A percentile compares a stretch with the other conserved stretches of the same genome.
Evolutionary conservation across 1,140 invertebrate genomes (phyloP).

Genomic region (Stratiolaelaps scimitus): DNA sequence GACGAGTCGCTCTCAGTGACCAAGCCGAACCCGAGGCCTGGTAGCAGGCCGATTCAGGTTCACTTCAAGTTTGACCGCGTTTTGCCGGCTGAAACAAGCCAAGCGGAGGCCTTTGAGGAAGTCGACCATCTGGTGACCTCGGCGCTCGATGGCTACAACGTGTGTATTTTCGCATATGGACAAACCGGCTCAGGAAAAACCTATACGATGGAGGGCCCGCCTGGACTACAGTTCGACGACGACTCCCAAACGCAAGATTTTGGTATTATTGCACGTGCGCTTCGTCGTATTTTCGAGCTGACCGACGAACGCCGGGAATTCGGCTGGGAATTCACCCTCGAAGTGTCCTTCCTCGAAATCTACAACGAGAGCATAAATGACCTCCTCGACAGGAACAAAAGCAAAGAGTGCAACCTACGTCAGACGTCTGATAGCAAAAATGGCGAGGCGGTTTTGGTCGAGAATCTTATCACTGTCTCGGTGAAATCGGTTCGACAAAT

Average conservation of each 20-base stretch:
- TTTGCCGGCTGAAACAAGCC: slow-evolving; percentile 54
- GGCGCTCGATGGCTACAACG: slow-evolving; percentile 82
- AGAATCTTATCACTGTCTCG: slow-evolving; percentile 30
- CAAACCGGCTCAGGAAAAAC: slow-evolving; percentile 91
- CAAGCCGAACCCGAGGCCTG: neutral
- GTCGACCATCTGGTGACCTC: slow-evolving; percentile 56
- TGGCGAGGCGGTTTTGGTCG: slow-evolving; percentile 40
- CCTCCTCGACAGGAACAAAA: slow-evolving; percentile 47
- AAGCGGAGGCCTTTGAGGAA: slow-evolving; percentile 49
- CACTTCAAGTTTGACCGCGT: slow-evolving; percentile 64
- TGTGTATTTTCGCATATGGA: slow-evolving; percentile 90
- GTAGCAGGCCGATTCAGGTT: neutral
- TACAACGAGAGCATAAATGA: slow-evolving; percentile 80
- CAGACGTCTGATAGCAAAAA: slow-evolving; percentile 48
- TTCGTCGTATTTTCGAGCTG: slow-evolving; percentile 60
- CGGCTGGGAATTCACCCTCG: slow-evolving; percentile 54
- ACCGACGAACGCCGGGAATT: slow-evolving; percentile 54
- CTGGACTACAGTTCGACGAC: slow-evolving; percentile 43
- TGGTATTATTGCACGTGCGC: slow-evolving; percentile 67
- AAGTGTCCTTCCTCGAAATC: slow-evolving; percentile 74
- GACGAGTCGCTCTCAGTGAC: neutral
- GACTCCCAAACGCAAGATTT: slow-evolving; percentile 29
- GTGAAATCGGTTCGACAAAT: slow-evolving; percentile 23
- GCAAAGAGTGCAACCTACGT: neutral
- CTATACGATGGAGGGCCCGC: slow-evolving; percentile 48